Conservation (phyloP, 2,797 vertebrate species). For the Eutrigla gurnardus region DNA sequence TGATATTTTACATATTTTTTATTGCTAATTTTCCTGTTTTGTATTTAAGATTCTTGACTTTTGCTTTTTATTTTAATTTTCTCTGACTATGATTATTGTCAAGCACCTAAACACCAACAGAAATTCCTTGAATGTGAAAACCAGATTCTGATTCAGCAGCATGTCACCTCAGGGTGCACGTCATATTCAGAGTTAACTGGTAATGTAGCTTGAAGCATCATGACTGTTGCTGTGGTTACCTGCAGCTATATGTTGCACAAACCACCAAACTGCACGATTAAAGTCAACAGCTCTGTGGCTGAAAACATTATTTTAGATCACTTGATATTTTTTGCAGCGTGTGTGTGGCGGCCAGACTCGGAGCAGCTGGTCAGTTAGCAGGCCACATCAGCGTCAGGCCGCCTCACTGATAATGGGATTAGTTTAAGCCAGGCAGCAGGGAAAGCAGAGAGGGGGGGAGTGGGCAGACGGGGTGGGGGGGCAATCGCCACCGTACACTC, state of each 20-base stretch:
- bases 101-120: too few species aligned
- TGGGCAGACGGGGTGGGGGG: background rate
- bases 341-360: slow-evolving; percentile 81
- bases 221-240: background rate
- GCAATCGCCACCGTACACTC: background rate
- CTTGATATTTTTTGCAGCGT: slow-evolving; percentile 49
- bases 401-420: slow-evolving; percentile 87
- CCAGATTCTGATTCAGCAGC: background rate
- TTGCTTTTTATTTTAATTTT: too few species aligned
- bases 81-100: too few species aligned
- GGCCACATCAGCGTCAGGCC: slow-evolving; percentile 84
- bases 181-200: too few species aligned
- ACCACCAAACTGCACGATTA: background rate
- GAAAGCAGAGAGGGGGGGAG: slow-evolving; percentile 53
- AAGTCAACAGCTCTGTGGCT: background rate
- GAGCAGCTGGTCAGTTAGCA: slow-evolving; percentile 95
- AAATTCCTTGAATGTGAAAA: background rate
- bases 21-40: background rate
- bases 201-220: background rate
- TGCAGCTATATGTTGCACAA: background rate
- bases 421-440: slow-evolving; percentile 77
- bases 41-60: too few species aligned
- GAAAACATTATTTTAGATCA: background rate
- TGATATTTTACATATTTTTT: too few species aligned
- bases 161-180: background rate